Evolutionary conservation across 2,888 invertebrate genomes (phyloP).

Genomic region (Eilema depressum): DNA sequence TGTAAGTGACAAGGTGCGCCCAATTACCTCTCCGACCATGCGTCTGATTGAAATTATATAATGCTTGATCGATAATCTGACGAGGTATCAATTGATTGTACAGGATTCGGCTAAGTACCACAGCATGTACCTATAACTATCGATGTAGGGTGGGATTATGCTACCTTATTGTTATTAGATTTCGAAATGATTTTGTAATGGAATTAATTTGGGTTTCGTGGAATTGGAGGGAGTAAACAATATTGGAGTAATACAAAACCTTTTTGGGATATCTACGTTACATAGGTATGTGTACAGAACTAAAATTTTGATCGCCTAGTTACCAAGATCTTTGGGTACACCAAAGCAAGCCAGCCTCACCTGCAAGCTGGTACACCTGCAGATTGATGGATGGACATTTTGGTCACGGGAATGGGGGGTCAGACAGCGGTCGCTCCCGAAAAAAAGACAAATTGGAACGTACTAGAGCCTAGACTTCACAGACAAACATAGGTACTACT

Average conservation of each 20-base stretch:
- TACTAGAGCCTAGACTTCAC: no score
- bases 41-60: conserved; percentile 72
- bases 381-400: no score
- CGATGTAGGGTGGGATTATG: neutral
- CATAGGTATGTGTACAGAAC: neutral
- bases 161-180: neutral
- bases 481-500: no score
- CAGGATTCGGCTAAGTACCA: conserved; percentile 25
- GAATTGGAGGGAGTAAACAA: neutral
- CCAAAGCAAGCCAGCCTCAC: no score
- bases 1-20: conserved; percentile 50
- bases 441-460: no score
- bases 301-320: neutral
- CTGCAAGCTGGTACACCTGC: no score
- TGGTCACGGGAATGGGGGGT: no score
- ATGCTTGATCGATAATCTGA: conserved; percentile 63
- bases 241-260: neutral
- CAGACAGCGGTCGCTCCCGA: no score
- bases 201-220: neutral
- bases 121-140: conserved; percentile 6
- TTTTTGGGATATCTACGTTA: neutral
- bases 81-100: conserved; percentile 48
- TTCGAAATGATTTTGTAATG: neutral
- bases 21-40: conserved; percentile 65
- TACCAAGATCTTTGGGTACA: neutral